phyloP scores from a whole-genome alignment of 2,797 vertebrate genomes.

The Kryptopterus vitreolus region DNA sequence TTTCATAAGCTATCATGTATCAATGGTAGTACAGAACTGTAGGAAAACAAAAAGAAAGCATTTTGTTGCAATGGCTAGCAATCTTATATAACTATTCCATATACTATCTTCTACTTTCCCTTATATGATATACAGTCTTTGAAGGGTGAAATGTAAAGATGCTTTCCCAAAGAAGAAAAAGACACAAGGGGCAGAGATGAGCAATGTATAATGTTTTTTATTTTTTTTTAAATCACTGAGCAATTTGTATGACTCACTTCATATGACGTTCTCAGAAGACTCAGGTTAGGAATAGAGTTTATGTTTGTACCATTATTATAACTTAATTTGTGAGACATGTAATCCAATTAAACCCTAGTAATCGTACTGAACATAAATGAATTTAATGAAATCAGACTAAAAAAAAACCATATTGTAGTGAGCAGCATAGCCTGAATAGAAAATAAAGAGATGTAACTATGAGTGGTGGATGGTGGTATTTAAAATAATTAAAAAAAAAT shows the following conservation, averaged over 20 bases:
- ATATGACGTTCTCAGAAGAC: neutral
- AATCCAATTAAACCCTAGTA: neutral
- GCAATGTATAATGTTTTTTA: neutral
- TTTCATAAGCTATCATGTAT: constrained; percentile 10
- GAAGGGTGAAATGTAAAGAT: neutral
- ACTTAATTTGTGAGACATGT: neutral
- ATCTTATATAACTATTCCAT: neutral
- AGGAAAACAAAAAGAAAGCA: neutral
- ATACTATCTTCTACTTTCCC: neutral
- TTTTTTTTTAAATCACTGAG: neutral
- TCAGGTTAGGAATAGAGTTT: neutral
- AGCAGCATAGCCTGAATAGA: neutral
- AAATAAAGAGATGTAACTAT: neutral
- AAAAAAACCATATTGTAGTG: neutral
- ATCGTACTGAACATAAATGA: neutral
- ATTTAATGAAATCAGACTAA: neutral
- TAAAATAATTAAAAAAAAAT: neutral
- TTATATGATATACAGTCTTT: neutral
- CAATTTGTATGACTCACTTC: neutral
- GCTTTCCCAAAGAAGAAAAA: neutral
- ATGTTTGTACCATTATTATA: neutral
- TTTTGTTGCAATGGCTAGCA: neutral
- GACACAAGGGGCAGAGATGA: neutral
- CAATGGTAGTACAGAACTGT: neutral
- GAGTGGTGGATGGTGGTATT: neutral